phyloP scores from a whole-genome alignment of 2,797 vertebrate species.

The Choloepus didactylus region DNA sequence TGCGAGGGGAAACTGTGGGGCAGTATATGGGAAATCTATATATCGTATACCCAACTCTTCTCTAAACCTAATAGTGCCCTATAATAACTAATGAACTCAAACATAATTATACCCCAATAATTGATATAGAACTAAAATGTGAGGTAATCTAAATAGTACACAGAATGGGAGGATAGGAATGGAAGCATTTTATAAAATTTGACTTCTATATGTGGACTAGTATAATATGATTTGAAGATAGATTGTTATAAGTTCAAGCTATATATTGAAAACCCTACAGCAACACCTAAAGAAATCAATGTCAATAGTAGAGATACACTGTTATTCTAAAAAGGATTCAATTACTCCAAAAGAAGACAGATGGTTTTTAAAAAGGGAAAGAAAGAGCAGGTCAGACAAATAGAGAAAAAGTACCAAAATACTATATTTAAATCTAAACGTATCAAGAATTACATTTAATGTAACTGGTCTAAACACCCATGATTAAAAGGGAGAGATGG shows the following conservation, averaged over 20 bases:
- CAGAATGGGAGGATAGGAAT: not conserved
- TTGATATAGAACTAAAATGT: not conserved
- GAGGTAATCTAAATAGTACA: not conserved
- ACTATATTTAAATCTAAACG: too few species aligned
- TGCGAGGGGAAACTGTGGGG: too few species aligned
- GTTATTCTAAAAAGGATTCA: not conserved
- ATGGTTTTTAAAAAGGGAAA: too few species aligned
- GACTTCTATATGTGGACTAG: not conserved
- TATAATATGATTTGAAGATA: not conserved
- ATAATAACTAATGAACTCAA: not conserved
- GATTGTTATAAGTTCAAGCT: not conserved
- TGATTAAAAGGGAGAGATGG: too few species aligned
- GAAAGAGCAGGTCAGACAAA: too few species aligned
- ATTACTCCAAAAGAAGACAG: too few species aligned
- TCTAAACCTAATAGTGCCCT: too few species aligned
- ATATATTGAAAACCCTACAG: not conserved
- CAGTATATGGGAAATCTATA: too few species aligned
- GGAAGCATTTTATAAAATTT: not conserved
- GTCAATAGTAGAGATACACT: not conserved
- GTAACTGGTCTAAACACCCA: too few species aligned
- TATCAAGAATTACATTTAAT: too few species aligned
- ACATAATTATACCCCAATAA: not conserved
- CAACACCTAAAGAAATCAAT: not conserved
- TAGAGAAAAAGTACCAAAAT: too few species aligned
- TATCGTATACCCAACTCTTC: too few species aligned